These are phyloP conservation scores for Brachionus rotundiformis DNA, from an alignment of 1,140 invertebrate species.

Conservation along the genomic window DNA sequence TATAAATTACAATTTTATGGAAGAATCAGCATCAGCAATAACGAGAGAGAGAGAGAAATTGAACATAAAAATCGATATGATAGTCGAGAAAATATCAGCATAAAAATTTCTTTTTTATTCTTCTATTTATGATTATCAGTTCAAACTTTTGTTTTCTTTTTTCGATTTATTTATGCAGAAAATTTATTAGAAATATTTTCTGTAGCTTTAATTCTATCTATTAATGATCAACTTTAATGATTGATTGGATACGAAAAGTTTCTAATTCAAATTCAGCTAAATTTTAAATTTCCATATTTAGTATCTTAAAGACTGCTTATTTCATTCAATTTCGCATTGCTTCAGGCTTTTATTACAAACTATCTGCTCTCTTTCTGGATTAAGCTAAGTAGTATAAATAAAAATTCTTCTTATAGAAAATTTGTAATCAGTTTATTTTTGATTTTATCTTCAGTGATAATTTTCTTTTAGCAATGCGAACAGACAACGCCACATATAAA, in stretches of 20 bases:
- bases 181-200: not conserved
- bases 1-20: conserved; percentile 43
- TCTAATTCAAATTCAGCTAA: conserved; percentile 1
- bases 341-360: not conserved
- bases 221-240: conserved; percentile 42
- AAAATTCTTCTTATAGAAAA: not conserved
- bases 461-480: not conserved
- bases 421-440: conserved; percentile 42
- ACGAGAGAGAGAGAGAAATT: not conserved
- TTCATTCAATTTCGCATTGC: not conserved
- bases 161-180: not conserved
- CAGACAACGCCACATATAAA: not conserved
- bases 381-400: conserved; percentile 46
- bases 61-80: conserved; percentile 42
- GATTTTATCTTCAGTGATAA: not conserved
- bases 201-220: not conserved
- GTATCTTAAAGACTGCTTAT: not conserved
- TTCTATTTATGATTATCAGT: conserved; percentile 41
- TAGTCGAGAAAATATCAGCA: conserved; percentile 15
- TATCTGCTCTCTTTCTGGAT: conserved; percentile 11
- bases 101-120: not conserved
- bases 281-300: conserved; percentile 42
- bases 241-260: conserved; percentile 39
- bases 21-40: not conserved
- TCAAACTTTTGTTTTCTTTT: conserved; percentile 35